Percentiles rank a stretch among this genome's conserved stretches.
Evolutionary conservation across 2,797 vertebrate species (phyloP).

Genomic region (Philypnodon macrostomus): DNA sequence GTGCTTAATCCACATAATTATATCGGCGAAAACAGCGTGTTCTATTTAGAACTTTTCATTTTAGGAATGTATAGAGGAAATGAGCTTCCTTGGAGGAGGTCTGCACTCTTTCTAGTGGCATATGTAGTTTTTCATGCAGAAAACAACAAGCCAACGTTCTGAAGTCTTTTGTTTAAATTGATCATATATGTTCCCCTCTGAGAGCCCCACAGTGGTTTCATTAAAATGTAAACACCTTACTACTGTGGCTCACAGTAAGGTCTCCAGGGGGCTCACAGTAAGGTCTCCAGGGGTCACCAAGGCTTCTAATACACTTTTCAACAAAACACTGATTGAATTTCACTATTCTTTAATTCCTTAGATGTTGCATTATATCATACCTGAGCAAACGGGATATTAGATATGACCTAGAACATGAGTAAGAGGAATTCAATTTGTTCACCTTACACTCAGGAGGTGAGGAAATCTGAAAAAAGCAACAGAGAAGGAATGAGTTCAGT

Average conservation of each 20-base stretch:
- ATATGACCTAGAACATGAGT: slow-evolving; percentile 12
- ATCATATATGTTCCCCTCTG: slow-evolving; percentile 16
- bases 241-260: slow-evolving; percentile 6
- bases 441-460: neutral
- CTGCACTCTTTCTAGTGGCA: too few relatives aligned
- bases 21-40: too few relatives aligned
- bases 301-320: slow-evolving; percentile 1
- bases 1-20: too few relatives aligned
- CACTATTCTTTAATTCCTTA: neutral
- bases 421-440: slow-evolving; percentile 16
- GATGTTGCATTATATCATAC: slow-evolving; percentile 12
- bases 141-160: too few relatives aligned
- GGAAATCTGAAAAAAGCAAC: neutral
- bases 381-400: slow-evolving; percentile 6
- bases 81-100: too few relatives aligned
- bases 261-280: slow-evolving; percentile 1
- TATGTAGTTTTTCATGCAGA: too few relatives aligned
- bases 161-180: slow-evolving; percentile 7
- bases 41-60: too few relatives aligned
- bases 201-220: slow-evolving; percentile 1
- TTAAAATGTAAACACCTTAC: slow-evolving; percentile 6
- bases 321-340: slow-evolving; percentile 20
- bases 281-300: neutral
- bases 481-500: neutral
- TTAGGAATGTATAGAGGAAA: too few relatives aligned